Conservation (phyloP, 2,797 vertebrate genomes). For the Sternarchorhynchus goeldii region DNA sequence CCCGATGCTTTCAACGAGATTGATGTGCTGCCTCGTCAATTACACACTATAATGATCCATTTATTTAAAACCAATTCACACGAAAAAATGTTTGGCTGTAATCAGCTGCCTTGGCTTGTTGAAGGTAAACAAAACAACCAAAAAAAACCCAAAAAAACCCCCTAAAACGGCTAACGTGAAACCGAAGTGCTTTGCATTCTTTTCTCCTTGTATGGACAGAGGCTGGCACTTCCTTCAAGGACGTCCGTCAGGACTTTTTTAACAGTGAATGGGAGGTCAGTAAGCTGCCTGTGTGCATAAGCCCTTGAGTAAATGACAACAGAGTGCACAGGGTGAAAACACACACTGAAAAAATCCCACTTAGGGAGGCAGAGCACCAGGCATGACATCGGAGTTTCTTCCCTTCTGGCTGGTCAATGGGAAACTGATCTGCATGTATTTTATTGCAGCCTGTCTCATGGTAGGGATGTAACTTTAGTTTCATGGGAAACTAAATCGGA, state of each 20-base stretch:
- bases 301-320: constrained; percentile 42
- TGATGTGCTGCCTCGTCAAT: constrained; percentile 5
- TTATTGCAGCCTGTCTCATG: neutral
- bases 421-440: constrained; percentile 30
- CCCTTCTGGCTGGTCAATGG: constrained; percentile 13
- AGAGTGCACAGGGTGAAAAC: neutral
- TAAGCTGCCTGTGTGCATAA: constrained; percentile 23
- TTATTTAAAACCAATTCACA: constrained; percentile 13
- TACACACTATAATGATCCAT: constrained; percentile 19
- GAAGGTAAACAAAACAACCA: neutral
- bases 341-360: neutral
- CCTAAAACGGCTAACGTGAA: neutral
- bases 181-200: neutral
- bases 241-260: constrained; percentile 22
- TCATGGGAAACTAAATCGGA: constrained; percentile 21
- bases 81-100: constrained; percentile 6
- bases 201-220: neutral
- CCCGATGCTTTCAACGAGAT: constrained; percentile 10
- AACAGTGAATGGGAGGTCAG: neutral
- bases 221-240: constrained; percentile 5
- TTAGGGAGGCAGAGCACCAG: constrained; percentile 5
- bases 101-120: neutral
- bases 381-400: constrained; percentile 26
- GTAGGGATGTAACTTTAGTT: constrained; percentile 26
- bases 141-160: too few species aligned